Percentiles rank a stretch among this genome's conserved stretches.
Evolutionary conservation across 1,140 invertebrate species (phyloP).

Genomic region (Hyles euphorbiae): DNA sequence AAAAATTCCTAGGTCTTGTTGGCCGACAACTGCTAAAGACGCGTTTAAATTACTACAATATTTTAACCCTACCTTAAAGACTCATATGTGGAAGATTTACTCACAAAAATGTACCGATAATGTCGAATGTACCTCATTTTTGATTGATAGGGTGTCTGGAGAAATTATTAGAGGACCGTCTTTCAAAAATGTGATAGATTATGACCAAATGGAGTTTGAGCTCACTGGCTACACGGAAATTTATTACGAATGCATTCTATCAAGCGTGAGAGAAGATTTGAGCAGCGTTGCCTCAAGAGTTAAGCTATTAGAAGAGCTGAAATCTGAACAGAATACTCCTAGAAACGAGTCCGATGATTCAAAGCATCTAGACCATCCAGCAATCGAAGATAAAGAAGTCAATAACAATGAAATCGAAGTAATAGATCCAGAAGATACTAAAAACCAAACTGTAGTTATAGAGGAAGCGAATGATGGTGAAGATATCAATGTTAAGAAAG

Average conservation of each 20-base stretch:
- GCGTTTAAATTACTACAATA: constrained; percentile 58
- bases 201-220: constrained; percentile 57
- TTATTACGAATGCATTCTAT: constrained; percentile 53
- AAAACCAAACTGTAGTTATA: background rate
- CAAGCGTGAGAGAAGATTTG: constrained; percentile 50
- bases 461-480: constrained; percentile 3
- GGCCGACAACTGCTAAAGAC: constrained; percentile 50
- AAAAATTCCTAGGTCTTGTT: constrained; percentile 46
- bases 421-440: constrained; percentile 8
- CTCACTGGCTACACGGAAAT: constrained; percentile 49
- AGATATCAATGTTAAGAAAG: constrained; percentile 19
- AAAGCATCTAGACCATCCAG: constrained; percentile 1
- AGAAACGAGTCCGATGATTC: constrained; percentile 23
- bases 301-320: constrained; percentile 50
- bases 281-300: constrained; percentile 53
- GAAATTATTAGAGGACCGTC: constrained; percentile 52
- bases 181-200: constrained; percentile 63
- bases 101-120: constrained; percentile 37
- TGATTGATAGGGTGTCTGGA: constrained; percentile 52
- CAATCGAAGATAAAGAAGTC: constrained; percentile 12
- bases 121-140: constrained; percentile 45
- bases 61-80: constrained; percentile 54
- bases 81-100: constrained; percentile 51
- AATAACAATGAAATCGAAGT: constrained; percentile 7
- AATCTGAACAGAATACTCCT: constrained; percentile 40